These are phyloP conservation scores for Agapornis canus DNA, from an alignment of 2,797 vertebrate species.

Conservation along the genomic window DNA sequence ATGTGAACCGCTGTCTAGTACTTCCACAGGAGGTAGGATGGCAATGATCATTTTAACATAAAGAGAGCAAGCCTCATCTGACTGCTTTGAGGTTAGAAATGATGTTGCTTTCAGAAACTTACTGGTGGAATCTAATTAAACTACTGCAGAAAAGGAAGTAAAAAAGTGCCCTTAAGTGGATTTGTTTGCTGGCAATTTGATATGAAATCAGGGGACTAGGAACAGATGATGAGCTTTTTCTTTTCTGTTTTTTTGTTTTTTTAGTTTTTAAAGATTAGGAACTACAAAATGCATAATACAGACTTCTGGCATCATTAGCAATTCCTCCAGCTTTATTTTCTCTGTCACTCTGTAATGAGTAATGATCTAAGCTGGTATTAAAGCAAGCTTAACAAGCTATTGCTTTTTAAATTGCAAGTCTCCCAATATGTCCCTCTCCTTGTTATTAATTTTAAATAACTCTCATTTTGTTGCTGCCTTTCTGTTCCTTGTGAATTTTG, in stretches of 20 bases:
- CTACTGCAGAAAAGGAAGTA: not conserved
- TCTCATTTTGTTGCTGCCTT: not conserved
- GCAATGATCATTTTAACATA: not conserved
- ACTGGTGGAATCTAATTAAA: slow-evolving; percentile 50
- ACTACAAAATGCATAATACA: slow-evolving; percentile 29
- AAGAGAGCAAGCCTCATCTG: not conserved
- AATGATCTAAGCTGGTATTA: slow-evolving; percentile 51
- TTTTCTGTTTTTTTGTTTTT: not conserved
- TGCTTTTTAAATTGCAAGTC: slow-evolving; percentile 35
- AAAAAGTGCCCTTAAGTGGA: slow-evolving; percentile 29
- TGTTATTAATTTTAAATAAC: slow-evolving; percentile 50
- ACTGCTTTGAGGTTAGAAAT: not conserved
- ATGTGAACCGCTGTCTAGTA: too few species aligned
- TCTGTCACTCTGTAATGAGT: slow-evolving; percentile 47
- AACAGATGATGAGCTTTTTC: slow-evolving; percentile 5
- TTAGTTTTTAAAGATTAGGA: slow-evolving; percentile 28
- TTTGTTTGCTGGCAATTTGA: slow-evolving; percentile 56
- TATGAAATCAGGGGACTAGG: slow-evolving; percentile 34
- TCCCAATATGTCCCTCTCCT: not conserved
- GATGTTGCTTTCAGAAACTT: not conserved
- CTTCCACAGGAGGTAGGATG: not conserved
- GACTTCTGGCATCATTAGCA: slow-evolving; percentile 56
- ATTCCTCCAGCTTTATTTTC: slow-evolving; percentile 59
- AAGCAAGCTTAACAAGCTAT: slow-evolving; percentile 42
- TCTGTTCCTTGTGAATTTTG: not conserved